phyloP scores from a whole-genome alignment of 2,113 vertebrate species.

The Aphelocoma coerulescens region DNA sequence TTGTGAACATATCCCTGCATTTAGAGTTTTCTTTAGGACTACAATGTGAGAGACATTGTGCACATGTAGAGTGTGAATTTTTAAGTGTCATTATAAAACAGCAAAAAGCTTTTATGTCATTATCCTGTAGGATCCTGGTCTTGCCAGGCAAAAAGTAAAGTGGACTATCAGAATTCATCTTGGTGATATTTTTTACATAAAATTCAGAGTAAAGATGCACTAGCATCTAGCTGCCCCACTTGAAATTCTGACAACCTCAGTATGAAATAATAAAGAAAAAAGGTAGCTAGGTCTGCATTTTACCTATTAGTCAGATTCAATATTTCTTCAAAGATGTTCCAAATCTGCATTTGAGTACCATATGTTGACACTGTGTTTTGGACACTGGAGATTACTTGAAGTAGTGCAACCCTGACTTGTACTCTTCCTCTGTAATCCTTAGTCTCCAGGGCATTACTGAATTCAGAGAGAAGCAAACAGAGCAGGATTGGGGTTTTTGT shows the following conservation, averaged over 20 bases:
- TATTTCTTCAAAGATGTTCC: constrained; percentile 83
- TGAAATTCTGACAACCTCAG: constrained; percentile 2
- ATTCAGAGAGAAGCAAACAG: constrained; percentile 71
- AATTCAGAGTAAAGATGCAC: neutral
- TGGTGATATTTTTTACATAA: neutral
- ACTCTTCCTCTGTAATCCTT: constrained; percentile 82
- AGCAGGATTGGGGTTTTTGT: neutral
- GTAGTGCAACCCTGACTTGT: constrained; percentile 66
- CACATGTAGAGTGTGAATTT: neutral
- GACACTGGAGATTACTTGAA: constrained; percentile 80
- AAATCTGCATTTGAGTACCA: constrained; percentile 81
- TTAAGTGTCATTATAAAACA: neutral
- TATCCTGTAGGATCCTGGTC: neutral
- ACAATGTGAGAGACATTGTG: neutral
- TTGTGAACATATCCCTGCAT: neutral
- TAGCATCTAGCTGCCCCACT: neutral
- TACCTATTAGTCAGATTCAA: constrained; percentile 29
- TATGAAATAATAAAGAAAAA: neutral
- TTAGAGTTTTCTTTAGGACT: neutral
- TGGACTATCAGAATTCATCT: neutral
- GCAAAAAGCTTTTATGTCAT: neutral
- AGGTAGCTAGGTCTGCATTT: neutral
- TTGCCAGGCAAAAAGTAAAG: neutral
- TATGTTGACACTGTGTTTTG: constrained; percentile 78
- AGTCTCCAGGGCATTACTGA: constrained; percentile 83